Percentiles rank a stretch among this genome's conserved stretches.
Evolutionary conservation across 2,797 vertebrate species (phyloP).

Genomic region (Enoplosus armatus): DNA sequence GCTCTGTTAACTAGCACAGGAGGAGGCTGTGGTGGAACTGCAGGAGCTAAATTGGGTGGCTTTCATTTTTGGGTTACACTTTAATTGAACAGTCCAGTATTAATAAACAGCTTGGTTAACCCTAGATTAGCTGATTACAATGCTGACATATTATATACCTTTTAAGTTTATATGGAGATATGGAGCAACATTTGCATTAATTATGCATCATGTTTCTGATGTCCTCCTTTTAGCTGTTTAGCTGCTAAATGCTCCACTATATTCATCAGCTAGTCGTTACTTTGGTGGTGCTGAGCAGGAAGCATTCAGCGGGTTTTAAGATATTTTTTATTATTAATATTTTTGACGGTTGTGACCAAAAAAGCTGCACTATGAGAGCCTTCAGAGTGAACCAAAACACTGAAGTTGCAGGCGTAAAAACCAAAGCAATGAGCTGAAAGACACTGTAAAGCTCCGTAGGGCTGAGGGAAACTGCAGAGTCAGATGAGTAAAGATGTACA

Average conservation of each 20-base stretch:
- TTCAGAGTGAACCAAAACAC: not conserved
- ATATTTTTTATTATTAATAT: too few relatives aligned
- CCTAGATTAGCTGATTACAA: not conserved
- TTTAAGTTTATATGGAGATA: not conserved
- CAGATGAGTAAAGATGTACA: not conserved
- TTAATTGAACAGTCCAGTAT: not conserved
- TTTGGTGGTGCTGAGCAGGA: not conserved
- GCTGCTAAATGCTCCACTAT: not conserved
- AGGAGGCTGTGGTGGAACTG: not conserved
- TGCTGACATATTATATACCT: not conserved
- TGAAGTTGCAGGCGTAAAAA: not conserved
- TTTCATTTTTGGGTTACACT: slow-evolving; percentile 1
- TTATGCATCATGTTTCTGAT: not conserved
- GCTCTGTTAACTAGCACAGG: not conserved
- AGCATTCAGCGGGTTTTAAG: not conserved
- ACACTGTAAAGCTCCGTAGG: too few relatives aligned
- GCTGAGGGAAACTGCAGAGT: too few relatives aligned
- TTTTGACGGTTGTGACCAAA: not conserved
- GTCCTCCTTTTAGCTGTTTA: not conserved
- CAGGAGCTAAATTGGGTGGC: not conserved
- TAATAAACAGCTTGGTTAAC: slow-evolving; percentile 3
- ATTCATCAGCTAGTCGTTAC: not conserved
- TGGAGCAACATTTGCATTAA: not conserved
- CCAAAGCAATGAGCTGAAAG: too few relatives aligned
- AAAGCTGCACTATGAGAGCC: too few relatives aligned